Percentiles rank a stretch among this genome's conserved stretches.
phyloP scores from a whole-genome alignment of 1,140 invertebrate genomes.

The Saccostrea cuccullata region DNA sequence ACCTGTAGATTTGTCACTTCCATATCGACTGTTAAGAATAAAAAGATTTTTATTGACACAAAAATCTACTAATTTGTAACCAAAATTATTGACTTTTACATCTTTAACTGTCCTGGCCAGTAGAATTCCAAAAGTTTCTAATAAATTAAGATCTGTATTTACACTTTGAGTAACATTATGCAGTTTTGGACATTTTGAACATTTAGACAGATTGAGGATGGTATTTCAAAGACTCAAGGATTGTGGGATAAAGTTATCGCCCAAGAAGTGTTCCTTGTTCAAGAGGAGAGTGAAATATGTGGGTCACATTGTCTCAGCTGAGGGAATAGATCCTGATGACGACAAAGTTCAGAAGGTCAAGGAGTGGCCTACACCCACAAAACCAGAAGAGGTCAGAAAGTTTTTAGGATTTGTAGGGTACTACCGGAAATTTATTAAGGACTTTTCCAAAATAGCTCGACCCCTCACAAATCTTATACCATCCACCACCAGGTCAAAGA shows the following conservation, averaged over 20 bases:
- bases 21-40: too few species aligned
- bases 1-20: too few species aligned
- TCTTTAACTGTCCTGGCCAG: too few species aligned
- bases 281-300: conserved; percentile 61
- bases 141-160: too few species aligned
- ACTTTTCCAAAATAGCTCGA: conserved; percentile 69
- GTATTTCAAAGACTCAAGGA: conserved; percentile 50
- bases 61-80: too few species aligned
- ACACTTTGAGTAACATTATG: too few species aligned
- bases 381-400: conserved; percentile 64
- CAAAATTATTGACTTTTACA: too few species aligned
- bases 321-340: conserved; percentile 64
- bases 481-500: conserved; percentile 14
- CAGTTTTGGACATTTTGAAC: too few species aligned
- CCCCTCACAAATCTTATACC: conserved; percentile 72
- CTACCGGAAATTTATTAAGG: conserved; percentile 75
- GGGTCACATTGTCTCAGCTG: conserved; percentile 60
- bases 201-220: conserved; percentile 47
- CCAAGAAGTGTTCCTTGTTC: conserved; percentile 74
- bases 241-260: conserved; percentile 52
- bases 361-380: conserved; percentile 67
- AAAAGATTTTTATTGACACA: too few species aligned
- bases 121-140: too few species aligned
- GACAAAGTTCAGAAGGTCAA: conserved; percentile 67
- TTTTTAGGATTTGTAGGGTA: conserved; percentile 80